Evolutionary conservation across 2,888 invertebrate species (phyloP).

Genomic region (Ferrisia virgata): DNA sequence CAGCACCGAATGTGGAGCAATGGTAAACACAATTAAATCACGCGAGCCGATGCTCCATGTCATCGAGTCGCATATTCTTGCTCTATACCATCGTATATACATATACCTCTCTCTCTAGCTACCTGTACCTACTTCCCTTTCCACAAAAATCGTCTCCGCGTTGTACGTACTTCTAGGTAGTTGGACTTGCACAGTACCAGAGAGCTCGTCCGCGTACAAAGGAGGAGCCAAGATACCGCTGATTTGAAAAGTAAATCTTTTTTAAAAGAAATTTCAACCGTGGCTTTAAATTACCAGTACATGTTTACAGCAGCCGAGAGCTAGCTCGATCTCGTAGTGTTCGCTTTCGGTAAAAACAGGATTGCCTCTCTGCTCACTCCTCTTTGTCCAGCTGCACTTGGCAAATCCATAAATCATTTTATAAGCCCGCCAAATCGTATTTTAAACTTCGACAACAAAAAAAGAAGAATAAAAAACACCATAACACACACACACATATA

Average conservation of each 20-base stretch:
- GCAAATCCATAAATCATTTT: not conserved
- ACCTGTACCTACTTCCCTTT: not conserved
- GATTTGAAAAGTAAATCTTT: constrained; percentile 23
- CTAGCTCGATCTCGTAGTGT: not conserved
- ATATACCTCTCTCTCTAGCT: not conserved
- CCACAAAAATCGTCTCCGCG: not conserved
- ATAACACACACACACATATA: not conserved
- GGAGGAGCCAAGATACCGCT: not conserved
- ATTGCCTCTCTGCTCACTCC: not conserved
- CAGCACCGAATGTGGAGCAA: constrained; percentile 3
- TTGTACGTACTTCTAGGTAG: too few relatives aligned
- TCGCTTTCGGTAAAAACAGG: not conserved
- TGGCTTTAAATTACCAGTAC: not conserved
- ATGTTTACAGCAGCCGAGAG: not conserved
- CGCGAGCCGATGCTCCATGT: constrained; percentile 29
- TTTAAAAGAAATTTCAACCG: not conserved
- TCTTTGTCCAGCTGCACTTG: not conserved
- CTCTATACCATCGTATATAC: not conserved
- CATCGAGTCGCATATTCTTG: constrained; percentile 7
- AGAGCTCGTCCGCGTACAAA: not conserved
- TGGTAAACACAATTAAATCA: constrained; percentile 22
- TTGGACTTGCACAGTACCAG: too few relatives aligned
- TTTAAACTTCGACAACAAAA: not conserved
- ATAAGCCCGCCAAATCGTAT: not conserved
- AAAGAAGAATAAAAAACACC: too few relatives aligned